Evolutionary conservation across 2,888 invertebrate genomes (phyloP), one percentile per base, ranked within the genome.

Genomic region (Galerucella pusilla): DNA sequence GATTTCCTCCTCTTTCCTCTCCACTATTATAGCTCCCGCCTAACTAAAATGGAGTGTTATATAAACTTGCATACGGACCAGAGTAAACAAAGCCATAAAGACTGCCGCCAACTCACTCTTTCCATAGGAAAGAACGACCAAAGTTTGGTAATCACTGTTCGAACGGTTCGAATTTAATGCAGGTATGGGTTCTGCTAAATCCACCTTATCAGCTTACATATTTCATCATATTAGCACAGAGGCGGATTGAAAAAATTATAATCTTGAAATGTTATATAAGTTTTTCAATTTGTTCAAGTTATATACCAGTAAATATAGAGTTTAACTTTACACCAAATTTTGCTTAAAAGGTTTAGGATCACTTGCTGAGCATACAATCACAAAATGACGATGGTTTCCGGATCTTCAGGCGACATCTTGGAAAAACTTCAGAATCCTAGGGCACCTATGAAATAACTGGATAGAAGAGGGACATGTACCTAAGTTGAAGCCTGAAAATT

Each of bases 31-130:
- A 46, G 64, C 64, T 65, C 25, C 54, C 68, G 73, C 74, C 74
- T 77, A 81, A 82, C 81, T 78, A 80, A 82, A 81, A 84, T 82
- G 75, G 80, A 80, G 84, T 83, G 83, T 84, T 85, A 83, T 83
- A 83, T 84, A 85, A 85, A 84, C 84, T 84, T 84, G 83, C 84
- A 85, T 85, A 85, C 83, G 82, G 81, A 81, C 78, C 69, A 78
- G 75, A 84, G 86, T 86, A 87, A 87, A 87, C 87, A 87, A 86
- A 87, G 85, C 86, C 82, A 87, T 87, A 87, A 87, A 87, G 86
- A 86, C 85, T 84, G 82, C 80, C 81, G 82, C 80, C 81, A 78
- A 80, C 78, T 79, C 80, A 79, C 82, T 81, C 81, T 83, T 83
- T 82, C 84, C 81, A 85, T 84, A 82, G 84, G 84, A 83, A 85